Conservation (phyloP, 2,113 vertebrate species). For the Dasyprocta punctata region DNA sequence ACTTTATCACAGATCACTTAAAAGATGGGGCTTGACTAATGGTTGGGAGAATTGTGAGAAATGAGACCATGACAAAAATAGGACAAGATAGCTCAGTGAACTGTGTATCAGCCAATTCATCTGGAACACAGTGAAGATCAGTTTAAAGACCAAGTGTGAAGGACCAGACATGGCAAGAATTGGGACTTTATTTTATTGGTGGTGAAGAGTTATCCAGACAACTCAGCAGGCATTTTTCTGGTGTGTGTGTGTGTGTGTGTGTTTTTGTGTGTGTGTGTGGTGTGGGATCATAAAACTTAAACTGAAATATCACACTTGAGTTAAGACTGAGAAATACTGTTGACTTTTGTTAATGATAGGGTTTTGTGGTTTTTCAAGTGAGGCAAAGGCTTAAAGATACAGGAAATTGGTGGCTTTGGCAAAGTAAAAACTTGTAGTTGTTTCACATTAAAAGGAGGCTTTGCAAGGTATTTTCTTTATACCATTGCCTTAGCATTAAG, state of each 20-base stretch:
- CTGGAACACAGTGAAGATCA: neutral
- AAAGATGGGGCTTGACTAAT: neutral
- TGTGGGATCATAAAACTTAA: constrained; percentile 10
- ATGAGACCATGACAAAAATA: neutral
- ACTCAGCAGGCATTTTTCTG: neutral
- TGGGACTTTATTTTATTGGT: constrained; percentile 33
- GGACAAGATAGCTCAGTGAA: neutral
- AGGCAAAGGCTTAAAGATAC: constrained; percentile 59
- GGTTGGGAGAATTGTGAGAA: neutral
- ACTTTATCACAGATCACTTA: neutral
- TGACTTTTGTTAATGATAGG: constrained; percentile 67
- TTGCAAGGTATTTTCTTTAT: neutral
- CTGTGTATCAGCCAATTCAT: neutral
- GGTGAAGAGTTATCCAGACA: neutral
- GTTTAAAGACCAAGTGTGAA: neutral
- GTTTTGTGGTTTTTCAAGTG: constrained; percentile 66
- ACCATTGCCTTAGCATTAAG: neutral
- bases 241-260: neutral
- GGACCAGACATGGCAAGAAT: neutral
- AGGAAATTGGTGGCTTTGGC: constrained; percentile 74
- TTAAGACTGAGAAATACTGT: constrained; percentile 58
- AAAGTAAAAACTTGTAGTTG: constrained; percentile 55
- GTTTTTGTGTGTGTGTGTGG: neutral
- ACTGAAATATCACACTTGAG: constrained; percentile 54
- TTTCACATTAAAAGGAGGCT: constrained; percentile 20